phyloP scores from a whole-genome alignment of 2,888 invertebrate species.

The Drosophila setosimentum region DNA sequence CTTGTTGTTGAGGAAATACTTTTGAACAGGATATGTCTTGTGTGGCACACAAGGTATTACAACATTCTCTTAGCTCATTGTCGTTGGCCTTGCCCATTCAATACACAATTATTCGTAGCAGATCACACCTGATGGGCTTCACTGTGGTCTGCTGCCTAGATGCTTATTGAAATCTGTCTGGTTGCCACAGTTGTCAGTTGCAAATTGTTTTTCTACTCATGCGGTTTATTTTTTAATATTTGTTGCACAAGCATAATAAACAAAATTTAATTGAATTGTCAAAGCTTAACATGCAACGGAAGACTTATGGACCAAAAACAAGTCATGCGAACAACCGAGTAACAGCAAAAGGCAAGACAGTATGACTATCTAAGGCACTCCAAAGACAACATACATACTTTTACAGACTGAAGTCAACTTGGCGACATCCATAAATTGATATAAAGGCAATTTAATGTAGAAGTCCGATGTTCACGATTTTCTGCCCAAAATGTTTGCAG shows the following conservation, averaged over 20 bases:
- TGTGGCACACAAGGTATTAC: conserved; percentile 8
- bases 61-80: conserved; percentile 39
- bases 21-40: conserved; percentile 35
- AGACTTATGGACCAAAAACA: conserved; percentile 31
- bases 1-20: conserved; percentile 3
- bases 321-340: conserved; percentile 13
- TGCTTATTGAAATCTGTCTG: conserved; percentile 16
- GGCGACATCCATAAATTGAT: not conserved
- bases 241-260: conserved; percentile 8
- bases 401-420: not conserved
- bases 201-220: conserved; percentile 25
- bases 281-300: conserved; percentile 48
- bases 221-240: not conserved
- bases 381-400: not conserved
- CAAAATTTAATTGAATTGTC: conserved; percentile 72
- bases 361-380: not conserved
- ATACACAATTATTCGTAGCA: not conserved
- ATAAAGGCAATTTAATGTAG: not conserved
- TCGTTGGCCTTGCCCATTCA: conserved; percentile 37
- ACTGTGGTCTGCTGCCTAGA: conserved; percentile 43
- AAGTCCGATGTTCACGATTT: not conserved
- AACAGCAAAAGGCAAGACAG: not conserved
- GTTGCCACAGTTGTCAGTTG: conserved; percentile 14
- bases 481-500: too few relatives aligned
- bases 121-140: conserved; percentile 16